Evolutionary conservation across 2,113 vertebrate species (phyloP).

Genomic region (Calidris pugnax): DNA sequence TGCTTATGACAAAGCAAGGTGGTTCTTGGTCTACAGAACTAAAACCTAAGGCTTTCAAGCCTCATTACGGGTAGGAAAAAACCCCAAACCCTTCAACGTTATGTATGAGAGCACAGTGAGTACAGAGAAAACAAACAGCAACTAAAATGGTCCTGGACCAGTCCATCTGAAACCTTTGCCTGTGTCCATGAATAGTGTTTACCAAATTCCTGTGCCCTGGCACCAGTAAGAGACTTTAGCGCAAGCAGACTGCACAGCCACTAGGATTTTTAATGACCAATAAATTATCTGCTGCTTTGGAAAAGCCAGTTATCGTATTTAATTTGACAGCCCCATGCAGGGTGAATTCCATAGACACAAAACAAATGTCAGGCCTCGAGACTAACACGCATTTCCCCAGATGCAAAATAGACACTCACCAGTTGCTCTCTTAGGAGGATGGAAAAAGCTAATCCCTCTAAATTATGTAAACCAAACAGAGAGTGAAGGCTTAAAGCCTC

Average conservation of each 20-base stretch:
- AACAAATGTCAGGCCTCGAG: constrained; percentile 19
- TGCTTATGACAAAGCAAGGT: neutral
- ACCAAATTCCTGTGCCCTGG: neutral
- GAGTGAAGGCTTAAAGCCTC: neutral
- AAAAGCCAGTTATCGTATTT: constrained; percentile 44
- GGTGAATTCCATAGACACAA: constrained; percentile 24
- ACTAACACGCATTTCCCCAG: neutral
- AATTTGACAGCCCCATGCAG: constrained; percentile 50
- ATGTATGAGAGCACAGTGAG: neutral
- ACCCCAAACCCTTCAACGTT: neutral
- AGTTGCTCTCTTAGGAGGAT: neutral
- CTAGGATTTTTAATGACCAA: constrained; percentile 33
- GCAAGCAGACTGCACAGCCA: neutral
- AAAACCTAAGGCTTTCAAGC: neutral
- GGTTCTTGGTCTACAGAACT: neutral
- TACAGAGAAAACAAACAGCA: neutral
- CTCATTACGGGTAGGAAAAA: neutral
- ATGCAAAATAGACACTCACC: constrained; percentile 9
- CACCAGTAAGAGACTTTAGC: neutral
- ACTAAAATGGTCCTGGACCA: neutral
- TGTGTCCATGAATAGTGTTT: neutral
- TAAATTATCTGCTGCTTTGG: constrained; percentile 37
- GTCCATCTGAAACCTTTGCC: neutral
- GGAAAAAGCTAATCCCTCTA: constrained; percentile 42
- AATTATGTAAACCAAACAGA: constrained; percentile 38